Evolutionary conservation across 2,888 invertebrate species (phyloP).

Genomic region (Hipparchia sbordonii): DNA sequence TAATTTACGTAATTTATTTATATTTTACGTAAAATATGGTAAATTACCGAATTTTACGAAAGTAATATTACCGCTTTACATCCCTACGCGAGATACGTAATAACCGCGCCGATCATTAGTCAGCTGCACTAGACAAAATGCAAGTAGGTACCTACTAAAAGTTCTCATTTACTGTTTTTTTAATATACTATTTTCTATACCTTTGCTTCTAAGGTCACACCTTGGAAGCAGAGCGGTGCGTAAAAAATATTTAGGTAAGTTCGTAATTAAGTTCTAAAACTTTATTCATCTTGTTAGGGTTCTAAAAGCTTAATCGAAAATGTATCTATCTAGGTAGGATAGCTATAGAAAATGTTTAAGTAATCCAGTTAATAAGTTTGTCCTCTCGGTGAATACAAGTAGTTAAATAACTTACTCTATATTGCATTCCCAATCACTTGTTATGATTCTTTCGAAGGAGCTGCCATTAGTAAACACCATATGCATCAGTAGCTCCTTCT

Average conservation of each 20-base stretch:
- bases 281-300: neutral
- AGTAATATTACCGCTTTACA: too few species aligned
- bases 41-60: too few species aligned
- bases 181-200: too few species aligned
- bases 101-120: too few species aligned
- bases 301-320: neutral
- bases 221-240: too few species aligned
- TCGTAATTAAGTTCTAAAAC: neutral
- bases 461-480: neutral
- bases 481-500: conserved; percentile 2
- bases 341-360: neutral
- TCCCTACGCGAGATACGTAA: too few species aligned
- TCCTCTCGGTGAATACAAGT: neutral
- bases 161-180: too few species aligned
- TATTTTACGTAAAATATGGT: too few species aligned
- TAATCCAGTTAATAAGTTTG: neutral
- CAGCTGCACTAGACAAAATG: too few species aligned
- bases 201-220: too few species aligned
- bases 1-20: too few species aligned
- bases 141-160: too few species aligned
- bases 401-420: neutral
- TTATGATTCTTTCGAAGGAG: neutral
- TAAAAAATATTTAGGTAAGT: neutral
- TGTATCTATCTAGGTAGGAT: neutral
- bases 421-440: conserved; percentile 8